Conservation (phyloP, 2,797 vertebrate genomes). For the Xyrichtys novacula region DNA sequence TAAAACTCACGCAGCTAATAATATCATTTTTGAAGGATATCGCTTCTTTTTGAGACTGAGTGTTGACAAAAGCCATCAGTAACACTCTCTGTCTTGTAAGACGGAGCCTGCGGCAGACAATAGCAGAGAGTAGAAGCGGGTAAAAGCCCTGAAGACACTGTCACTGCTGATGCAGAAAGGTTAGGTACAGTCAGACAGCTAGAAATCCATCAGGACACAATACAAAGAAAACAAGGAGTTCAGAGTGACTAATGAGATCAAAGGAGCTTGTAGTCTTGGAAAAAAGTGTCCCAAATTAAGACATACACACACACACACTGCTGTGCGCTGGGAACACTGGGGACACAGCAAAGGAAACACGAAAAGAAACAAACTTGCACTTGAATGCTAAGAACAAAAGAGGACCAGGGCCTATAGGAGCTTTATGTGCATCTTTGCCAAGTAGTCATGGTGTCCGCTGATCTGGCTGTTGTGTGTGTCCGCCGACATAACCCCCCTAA, state of each 20-base stretch:
- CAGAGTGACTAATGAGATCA: conserved; percentile 41
- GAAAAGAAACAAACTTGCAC: conserved; percentile 41
- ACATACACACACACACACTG: conserved; percentile 31
- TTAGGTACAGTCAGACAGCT: conserved; percentile 18
- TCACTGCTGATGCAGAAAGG: conserved; percentile 27
- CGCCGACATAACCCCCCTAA: conserved; percentile 76
- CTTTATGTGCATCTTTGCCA: conserved; percentile 69
- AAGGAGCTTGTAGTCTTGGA: conserved; percentile 19
- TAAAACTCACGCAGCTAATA: conserved; percentile 32
- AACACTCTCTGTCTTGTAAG: conserved; percentile 16
- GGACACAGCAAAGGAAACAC: conserved; percentile 34
- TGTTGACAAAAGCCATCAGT: conserved; percentile 46
- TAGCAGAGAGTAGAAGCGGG: conserved; percentile 24
- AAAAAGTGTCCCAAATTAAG: conserved; percentile 51
- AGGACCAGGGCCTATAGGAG: conserved; percentile 53
- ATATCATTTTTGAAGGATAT: conserved; percentile 28
- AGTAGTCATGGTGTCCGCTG: conserved; percentile 74
- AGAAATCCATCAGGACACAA: conserved; percentile 46
- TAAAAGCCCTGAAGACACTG: conserved; percentile 42
- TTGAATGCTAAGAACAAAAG: conserved; percentile 50
- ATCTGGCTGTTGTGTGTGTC: conserved; percentile 68
- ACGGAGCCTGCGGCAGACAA: conserved; percentile 14
- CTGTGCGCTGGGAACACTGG: conserved; percentile 47
- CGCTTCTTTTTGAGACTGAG: conserved; percentile 22
- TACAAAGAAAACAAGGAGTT: conserved; percentile 36